These are phyloP conservation scores for Elephantulus edwardii DNA, from an alignment of 2,113 vertebrate species.

Conservation along the genomic window DNA sequence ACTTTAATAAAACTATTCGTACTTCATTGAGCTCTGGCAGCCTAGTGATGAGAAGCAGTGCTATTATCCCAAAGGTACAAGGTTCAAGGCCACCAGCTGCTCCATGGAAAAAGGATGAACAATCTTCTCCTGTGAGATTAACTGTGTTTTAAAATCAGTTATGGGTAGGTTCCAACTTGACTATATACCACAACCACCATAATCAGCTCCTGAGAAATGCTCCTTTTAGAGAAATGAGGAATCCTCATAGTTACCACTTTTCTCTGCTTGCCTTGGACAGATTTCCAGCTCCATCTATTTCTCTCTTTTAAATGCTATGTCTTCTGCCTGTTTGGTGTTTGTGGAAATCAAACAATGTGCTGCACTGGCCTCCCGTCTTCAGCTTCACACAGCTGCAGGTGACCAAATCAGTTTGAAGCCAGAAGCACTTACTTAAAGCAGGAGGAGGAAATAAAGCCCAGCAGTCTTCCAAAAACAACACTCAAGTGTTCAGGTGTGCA, in stretches of 20 bases:
- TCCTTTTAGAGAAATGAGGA: not conserved
- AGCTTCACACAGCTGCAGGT: not conserved
- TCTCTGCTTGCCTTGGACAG: not conserved
- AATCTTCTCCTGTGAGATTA: too few species aligned
- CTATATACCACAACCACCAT: too few species aligned
- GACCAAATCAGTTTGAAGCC: not conserved
- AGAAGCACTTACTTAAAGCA: not conserved
- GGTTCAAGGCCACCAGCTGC: too few species aligned
- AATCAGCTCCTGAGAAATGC: too few species aligned
- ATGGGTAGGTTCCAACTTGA: too few species aligned
- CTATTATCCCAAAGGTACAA: too few species aligned
- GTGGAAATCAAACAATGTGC: not conserved
- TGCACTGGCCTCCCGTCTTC: not conserved
- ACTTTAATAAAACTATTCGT: too few species aligned
- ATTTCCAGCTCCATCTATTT: not conserved
- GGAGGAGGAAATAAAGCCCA: constrained; percentile 47
- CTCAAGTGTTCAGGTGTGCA: not conserved
- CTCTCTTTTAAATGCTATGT: not conserved
- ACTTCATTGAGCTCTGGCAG: too few species aligned
- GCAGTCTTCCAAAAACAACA: constrained; percentile 60
- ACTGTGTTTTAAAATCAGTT: too few species aligned
- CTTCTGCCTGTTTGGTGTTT: not conserved
- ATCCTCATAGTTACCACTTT: fast-evolving
- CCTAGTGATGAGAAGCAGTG: too few species aligned
- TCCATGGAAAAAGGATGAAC: too few species aligned